Conservation (phyloP, 2,888 invertebrate species). For the Onthophagus sagittarius region DNA sequence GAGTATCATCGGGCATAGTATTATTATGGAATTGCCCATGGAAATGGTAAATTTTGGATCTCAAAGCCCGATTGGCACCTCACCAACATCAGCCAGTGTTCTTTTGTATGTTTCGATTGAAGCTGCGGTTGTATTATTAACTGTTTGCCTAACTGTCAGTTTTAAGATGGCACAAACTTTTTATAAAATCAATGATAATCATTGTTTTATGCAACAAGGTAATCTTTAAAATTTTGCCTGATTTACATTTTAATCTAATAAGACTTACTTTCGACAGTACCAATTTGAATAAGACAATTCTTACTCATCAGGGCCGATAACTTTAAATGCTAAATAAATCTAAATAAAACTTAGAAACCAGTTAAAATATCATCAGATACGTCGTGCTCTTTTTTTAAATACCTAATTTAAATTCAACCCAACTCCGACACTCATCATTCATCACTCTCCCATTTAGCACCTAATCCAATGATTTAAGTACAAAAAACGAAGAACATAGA, state of each 20-base stretch:
- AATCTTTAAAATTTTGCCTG: background rate
- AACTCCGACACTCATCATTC: no score
- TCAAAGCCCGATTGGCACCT: background rate
- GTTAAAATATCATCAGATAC: no score
- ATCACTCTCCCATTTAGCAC: no score
- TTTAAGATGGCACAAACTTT: background rate
- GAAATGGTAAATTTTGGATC: constrained; percentile 14
- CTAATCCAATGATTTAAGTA: no score
- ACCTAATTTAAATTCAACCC: no score
- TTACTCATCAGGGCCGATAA: no score
- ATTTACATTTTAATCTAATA: background rate
- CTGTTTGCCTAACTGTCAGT: constrained; percentile 13
- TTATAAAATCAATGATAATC: constrained; percentile 12
- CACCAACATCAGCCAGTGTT: background rate
- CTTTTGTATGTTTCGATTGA: constrained; percentile 7
- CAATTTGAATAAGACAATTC: no score
- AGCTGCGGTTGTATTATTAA: background rate
- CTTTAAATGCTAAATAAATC: no score
- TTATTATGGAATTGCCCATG: constrained; percentile 11
- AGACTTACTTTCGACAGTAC: no score
- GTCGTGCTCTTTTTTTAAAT: no score
- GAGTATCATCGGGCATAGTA: background rate
- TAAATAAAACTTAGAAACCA: no score
- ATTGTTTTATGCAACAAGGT: constrained; percentile 14
- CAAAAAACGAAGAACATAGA: no score